Evolutionary conservation across 2,113 vertebrate genomes (phyloP), one percentile per base, ranked within the genome.

Genomic region (Ammodytes dubius): DNA sequence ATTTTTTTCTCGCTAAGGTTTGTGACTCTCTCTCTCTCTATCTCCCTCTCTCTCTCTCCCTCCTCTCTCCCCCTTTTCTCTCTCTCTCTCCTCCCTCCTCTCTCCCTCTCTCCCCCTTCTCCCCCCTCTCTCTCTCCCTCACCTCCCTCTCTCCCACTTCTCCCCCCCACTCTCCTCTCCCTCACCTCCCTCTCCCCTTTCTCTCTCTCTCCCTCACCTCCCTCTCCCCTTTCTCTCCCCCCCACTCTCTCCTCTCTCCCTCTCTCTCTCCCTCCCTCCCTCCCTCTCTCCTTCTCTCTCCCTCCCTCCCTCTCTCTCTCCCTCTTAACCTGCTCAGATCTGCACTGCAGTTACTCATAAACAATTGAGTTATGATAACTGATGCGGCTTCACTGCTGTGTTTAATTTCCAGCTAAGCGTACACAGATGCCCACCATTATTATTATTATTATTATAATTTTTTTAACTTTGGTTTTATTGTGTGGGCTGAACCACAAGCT

Each of bases 341-440:
- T 15, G 27, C 77, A 52, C 83, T 84, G 84, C 89, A 85, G 90
- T 91, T 88, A 84, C 89, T 82, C 79, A 80, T 76, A 77, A 77
- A 81, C 77, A 10, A 12, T 15, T 2, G 6, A 6, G 45, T 77
- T 78, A 65, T 85, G 87, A 86, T 84, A 78, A 82, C 68, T 42
- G 68, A 58, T 45, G 47, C 27, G 74, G 77, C 70, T 86, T 73
- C 79, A n/a, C 73, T 65, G 73, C 84, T 61, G 53, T 49, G n/a
- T 65, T 54, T 72, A 63, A 83, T 74, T 40, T 19, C 66, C 40
- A 71, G 82, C 57, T 46, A n/a, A 74, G 53, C 45, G 45, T 69
- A 76, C 89, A 82, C 87, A 89, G 83, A 79, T 82, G 71, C 87
- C 87, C 88, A 87, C 27, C 27, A 27, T 27, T 68, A 74, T 65